Evolutionary conservation across 2,888 invertebrate genomes (phyloP), one percentile per base, ranked within the genome.

Genomic region (Leptinotarsa rubiginosa): DNA sequence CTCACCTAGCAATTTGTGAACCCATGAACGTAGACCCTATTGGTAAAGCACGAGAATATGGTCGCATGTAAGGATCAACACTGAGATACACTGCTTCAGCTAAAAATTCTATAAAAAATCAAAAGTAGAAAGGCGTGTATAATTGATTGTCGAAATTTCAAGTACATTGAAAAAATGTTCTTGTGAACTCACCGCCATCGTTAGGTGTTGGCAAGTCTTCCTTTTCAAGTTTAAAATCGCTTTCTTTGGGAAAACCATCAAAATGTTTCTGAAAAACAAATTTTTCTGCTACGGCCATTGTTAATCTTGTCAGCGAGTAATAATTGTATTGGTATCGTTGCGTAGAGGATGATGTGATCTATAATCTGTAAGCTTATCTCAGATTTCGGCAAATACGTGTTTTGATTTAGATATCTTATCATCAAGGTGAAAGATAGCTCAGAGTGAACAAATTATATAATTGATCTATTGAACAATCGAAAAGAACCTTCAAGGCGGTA

Each of bases 1-100:
- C 88, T 84, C 88, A 92, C 92, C 90, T 92, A 13, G 92, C 93
- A 56, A 94, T 90, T 88, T 93, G 93, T 66, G 90, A 87, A n/a
- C 93, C 93, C 69, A 92, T 90, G 91, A 94, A 92, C 41, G 91
- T 90, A 20, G 88, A 87, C 3, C 92, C 92, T 81, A 79, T 25
- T 87, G 87, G 73, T 87, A 62, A 62, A 47, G n/a, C 41, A 13
- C 22, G 31, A 47, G 90, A 88, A 78, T 90, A 91, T 1, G 89
- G 89, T 78, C 92, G 88, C 92, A 93, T 92, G 77, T 93, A 94
- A 1, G 94, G 94, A 85, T 94, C 94, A 22, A 94, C 92, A 78
- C 93, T 93, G 0, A 93, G 84, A 83, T 90, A 93, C 81, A 92
- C 89, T 2, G 93, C 93, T 88, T 94, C 90, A 2, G 91, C 88